Conservation (phyloP, 2,888 invertebrate species). For the Ophion slaviceki region DNA sequence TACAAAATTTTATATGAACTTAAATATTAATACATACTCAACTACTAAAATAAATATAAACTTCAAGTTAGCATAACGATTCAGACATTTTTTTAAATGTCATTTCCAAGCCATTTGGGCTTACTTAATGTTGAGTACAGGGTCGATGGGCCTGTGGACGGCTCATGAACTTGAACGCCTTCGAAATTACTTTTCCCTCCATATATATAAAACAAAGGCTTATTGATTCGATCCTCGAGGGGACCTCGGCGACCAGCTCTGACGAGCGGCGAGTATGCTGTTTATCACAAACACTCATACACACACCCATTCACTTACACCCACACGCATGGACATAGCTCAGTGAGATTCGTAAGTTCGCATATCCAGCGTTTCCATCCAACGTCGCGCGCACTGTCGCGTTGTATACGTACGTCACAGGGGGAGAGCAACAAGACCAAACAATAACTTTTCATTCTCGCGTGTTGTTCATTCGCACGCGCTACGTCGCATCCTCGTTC, state of each 20-base stretch:
- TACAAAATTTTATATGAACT: no score
- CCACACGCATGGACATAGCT: neutral
- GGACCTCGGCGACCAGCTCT: neutral
- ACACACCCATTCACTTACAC: neutral
- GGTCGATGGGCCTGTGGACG: neutral
- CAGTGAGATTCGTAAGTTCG: no score
- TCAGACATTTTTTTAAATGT: no score
- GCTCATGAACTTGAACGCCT: neutral
- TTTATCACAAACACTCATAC: neutral
- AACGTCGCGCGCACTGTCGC: neutral
- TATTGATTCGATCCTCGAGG: slow-evolving; percentile 24
- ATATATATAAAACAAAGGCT: neutral
- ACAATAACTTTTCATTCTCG: neutral
- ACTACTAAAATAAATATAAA: no score
- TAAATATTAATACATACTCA: no score
- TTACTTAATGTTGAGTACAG: no score
- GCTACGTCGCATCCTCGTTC: neutral
- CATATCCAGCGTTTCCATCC: neutral
- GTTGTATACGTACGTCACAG: neutral
- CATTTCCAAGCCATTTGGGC: no score
- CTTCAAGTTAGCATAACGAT: no score
- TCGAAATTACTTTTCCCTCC: neutral
- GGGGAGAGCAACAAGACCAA: neutral
- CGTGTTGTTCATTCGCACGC: neutral
- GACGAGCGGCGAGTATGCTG: neutral